phyloP scores from a whole-genome alignment of 2,113 vertebrate genomes.

The Marmota flaviventris region DNA sequence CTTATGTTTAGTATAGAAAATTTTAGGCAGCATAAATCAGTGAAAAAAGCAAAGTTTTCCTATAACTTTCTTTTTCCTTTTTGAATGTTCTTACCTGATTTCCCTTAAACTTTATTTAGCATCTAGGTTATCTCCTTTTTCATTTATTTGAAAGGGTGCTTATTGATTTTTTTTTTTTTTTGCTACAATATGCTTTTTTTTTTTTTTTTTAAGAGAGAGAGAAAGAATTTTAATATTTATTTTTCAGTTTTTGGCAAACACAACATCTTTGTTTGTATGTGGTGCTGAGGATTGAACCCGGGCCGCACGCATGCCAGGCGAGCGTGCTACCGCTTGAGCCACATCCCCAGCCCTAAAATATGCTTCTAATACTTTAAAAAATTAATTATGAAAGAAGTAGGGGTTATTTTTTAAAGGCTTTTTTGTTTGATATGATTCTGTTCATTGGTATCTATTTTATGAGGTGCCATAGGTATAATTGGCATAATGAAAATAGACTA shows the following conservation, averaged over 20 bases:
- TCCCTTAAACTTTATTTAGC: slow-evolving; percentile 56
- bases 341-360: not conserved
- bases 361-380: slow-evolving; percentile 4
- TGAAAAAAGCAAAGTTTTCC: slow-evolving; percentile 46
- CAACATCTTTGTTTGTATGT: too few species aligned
- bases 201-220: too few species aligned
- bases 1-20: slow-evolving; percentile 17
- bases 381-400: slow-evolving; percentile 8
- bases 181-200: not conserved
- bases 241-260: too few species aligned
- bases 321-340: too few species aligned
- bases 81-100: slow-evolving; percentile 56
- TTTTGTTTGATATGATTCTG: slow-evolving; percentile 47
- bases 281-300: too few species aligned
- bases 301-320: too few species aligned
- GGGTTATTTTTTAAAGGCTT: not conserved
- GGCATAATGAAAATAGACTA: not conserved
- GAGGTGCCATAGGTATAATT: too few species aligned
- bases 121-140: not conserved
- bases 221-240: too few species aligned
- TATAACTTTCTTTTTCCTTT: not conserved
- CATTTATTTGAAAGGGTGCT: slow-evolving; percentile 43
- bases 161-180: slow-evolving; percentile 36
- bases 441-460: slow-evolving; percentile 48
- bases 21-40: slow-evolving; percentile 9